Base-by-base conservation (phyloP, 2,113 vertebrate species). In the Protobothrops mucrosquamatus region DNA sequence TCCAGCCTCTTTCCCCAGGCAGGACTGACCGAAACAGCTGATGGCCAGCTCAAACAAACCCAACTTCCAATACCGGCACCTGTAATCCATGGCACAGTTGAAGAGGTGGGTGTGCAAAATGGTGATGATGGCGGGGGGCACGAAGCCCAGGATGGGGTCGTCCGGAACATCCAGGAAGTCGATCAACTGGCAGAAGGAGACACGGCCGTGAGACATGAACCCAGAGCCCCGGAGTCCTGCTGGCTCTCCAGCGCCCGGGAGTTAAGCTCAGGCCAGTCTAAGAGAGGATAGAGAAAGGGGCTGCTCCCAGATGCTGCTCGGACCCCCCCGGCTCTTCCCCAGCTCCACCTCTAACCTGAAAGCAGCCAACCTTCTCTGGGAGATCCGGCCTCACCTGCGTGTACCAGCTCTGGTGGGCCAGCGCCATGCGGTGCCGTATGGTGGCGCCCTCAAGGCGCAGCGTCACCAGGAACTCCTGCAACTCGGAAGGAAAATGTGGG, bases 91-190 rank as follows among this genome's bases (percentile, higher is more conserved):
- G 0, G 98, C 98, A 26, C 99, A 99, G 94, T 98, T 98, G 88
- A 98, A 98, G 4, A 99, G 97, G 94, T 99, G 98, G 14, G 98
- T 98, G 96, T 99, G 99, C 6, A 99, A 97, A 88, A 99, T 95
- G 1, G 99, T 99, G 93, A 99, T 99, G 95, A 99, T 97, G 0
- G 98, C 98, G 3, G 99, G 98, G 14, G 98, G 96, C 39, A 97
- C 98, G 96, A 99, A 99, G 93, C 99, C 99, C 94, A 99, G 97
- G 87, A 99, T 98, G 0, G 98, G 98, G 93, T 99, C 98, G 11
- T 99, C 99, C 29, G 98, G 96, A 91, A 99, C 98, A 34, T 99
- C 98, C 89, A 99, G 95, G 95, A 99, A 99, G 94, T 99, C 98
- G 69, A 99, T 95, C 91, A 99, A 96, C 99, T 99, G 95, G 11